Evolutionary conservation across 2,113 vertebrate species (phyloP).

Genomic region (Phrynosoma platyrhinos): DNA sequence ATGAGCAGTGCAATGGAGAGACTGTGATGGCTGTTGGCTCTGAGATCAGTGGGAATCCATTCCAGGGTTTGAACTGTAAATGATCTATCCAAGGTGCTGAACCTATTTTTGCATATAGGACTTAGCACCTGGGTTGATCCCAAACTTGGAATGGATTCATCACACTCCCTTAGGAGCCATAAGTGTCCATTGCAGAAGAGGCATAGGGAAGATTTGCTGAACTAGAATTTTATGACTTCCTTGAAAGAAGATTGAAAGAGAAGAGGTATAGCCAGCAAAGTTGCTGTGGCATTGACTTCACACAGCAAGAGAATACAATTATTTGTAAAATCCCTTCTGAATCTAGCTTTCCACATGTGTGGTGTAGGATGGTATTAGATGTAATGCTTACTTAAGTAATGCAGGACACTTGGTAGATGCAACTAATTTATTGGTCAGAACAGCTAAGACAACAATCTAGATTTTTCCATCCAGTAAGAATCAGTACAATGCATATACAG

Average conservation of each 20-base stretch:
- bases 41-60: too few species aligned
- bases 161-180: too few species aligned
- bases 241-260: background rate
- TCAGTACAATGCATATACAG: slow-evolving; percentile 39
- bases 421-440: slow-evolving; percentile 17
- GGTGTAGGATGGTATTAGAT: background rate
- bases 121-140: too few species aligned
- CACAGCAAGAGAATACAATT: too few species aligned
- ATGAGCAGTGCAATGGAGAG: too few species aligned
- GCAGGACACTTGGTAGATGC: slow-evolving; percentile 9
- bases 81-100: too few species aligned
- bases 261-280: background rate
- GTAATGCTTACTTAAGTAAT: slow-evolving; percentile 38
- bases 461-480: slow-evolving; percentile 36
- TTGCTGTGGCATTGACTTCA: background rate
- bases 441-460: background rate
- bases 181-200: background rate
- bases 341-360: too few species aligned
- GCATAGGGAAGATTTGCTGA: background rate
- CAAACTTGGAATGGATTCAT: too few species aligned
- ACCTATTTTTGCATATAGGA: too few species aligned
- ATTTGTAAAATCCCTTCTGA: background rate
- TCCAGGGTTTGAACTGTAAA: too few species aligned
- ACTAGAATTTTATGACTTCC: background rate
- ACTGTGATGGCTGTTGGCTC: too few species aligned